Base-by-base conservation (phyloP, 2,113 vertebrate species). In the Mastomys natalensis region DNA sequence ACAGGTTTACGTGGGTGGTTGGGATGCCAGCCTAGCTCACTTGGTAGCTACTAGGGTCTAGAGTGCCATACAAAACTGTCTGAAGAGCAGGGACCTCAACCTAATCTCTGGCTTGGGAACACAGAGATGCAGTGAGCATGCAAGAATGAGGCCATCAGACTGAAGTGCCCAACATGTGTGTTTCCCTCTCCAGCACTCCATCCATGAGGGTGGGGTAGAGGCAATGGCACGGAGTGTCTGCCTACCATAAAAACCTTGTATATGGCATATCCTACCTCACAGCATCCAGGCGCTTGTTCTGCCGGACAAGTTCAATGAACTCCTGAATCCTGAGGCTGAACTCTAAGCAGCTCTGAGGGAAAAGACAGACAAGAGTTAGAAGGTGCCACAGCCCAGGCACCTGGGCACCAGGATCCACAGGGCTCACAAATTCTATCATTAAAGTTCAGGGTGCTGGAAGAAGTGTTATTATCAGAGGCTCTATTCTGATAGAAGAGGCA, bases 241-340 rank as follows among this genome's bases (percentile, higher is more conserved):
- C 62, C 45, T 62, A 86, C 31, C 26, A 3, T 0, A 29, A 3
- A 15, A 37, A 31, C 9, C 10, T 1, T 7, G 13, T n/a, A 2
- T 40, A 26, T 0, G 8, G 72, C 1, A 53, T 34, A 66, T 64
- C 98, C 88, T 99, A 99, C 99, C 99, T 99, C 98, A 99, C 99
- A 31, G 99, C 99, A 86, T 99, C 99, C 99, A 99, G 99, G 96
- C 99, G 99, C 98, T 99, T 99, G 98, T 99, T 99, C 98, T 99
- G 99, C 98, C 99, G 99, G 97, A 99, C 99, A 92, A 99, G 99
- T 98, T 99, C 99, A 62, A 99, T 99, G 98, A 99, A 99, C 98
- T 99, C 99, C 98, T 99, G 99, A 98, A 99, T 99, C 98, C 99
- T 99, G 92, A 99, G 99, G 98, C 99, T 99, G 98, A 99, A 99